Base-by-base conservation (phyloP, 2,888 invertebrate genomes). In the Heliconius charithonia region DNA sequence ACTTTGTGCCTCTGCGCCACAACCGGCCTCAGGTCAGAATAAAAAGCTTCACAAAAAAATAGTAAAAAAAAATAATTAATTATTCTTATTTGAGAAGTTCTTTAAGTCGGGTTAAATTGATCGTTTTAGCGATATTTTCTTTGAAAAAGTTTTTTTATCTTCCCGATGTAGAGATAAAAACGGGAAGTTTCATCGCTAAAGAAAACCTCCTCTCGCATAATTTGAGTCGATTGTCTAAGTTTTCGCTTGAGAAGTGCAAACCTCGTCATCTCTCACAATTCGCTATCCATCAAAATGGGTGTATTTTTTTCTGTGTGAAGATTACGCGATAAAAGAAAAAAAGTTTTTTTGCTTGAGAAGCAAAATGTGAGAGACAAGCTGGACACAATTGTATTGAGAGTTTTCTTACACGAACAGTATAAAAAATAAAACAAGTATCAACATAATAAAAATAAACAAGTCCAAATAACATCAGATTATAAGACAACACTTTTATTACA, bases 181-280 rank as follows among this genome's bases (percentile, higher is more conserved):
- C 56, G 16, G 63, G 45, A 74, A 74, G 19, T 74, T 76, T 41
- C 22, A 76, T 75, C 45, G 32, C 56, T 45, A 29, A 70, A 76
- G 76, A 69, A 76, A 70, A 76, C 22, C 45, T 75, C 62, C 63
- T 73, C 41, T 75, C 37, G 59, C 72, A 75, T 75, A 80, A 78
- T 80, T 80, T 78, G 62, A 78, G 62, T 78, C 78, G 63, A 80
- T 80, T 80, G 75, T 75, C 72, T 75, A 80, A 80, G 80, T 80
- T 78, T 78, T 78, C 51, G 29, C 62, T 80, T 75, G 59, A 32
- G 65, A 75, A 78, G 72, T 32, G 75, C 75, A 77, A 80, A 75
- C 75, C 77, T 80, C 27, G 66, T 67, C 77, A 67, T 78, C 72
- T 16, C 62, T 29, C 66, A 72, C 75, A 77, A 72, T 80, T 72